phyloP scores from a whole-genome alignment of 53 echinoderm and acorn worm genomes.

The Stichopus horrens region DNA sequence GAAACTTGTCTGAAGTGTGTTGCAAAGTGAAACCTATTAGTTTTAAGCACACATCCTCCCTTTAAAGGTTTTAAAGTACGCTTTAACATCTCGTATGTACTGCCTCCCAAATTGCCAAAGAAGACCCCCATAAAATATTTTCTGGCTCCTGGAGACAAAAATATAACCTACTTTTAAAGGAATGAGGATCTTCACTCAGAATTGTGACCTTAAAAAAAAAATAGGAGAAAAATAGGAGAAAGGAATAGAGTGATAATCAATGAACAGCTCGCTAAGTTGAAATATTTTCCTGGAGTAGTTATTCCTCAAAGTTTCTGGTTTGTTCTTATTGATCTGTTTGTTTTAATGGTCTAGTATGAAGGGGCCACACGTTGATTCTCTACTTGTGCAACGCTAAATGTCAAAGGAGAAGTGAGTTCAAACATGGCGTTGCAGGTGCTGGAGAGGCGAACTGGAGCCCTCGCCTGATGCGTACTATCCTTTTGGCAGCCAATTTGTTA shows the following conservation, averaged over 20 bases:
- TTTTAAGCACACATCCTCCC: too few species aligned
- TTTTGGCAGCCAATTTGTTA: not conserved
- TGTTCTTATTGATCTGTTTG: constrained; percentile 36
- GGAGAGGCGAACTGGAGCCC: too few species aligned
- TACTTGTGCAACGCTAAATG: not conserved
- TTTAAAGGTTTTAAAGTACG: not conserved
- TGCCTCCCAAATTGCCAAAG: not conserved
- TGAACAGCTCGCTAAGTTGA: constrained; percentile 20
- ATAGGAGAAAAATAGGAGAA: not conserved
- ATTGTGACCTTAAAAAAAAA: constrained; percentile 21
- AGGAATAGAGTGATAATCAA: not conserved
- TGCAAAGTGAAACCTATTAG: too few species aligned
- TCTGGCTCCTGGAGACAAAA: not conserved
- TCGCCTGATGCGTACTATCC: too few species aligned
- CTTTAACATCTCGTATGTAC: not conserved
- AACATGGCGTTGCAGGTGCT: too few species aligned
- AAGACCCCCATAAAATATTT: not conserved
- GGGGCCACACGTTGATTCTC: constrained; percentile 11
- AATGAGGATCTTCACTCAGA: not conserved
- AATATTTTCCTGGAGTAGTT: constrained; percentile 6
- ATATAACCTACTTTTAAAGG: constrained; percentile 20
- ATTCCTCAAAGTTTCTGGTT: not conserved
- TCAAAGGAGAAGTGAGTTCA: not conserved
- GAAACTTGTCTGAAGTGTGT: too few species aligned
- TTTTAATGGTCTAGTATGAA: not conserved